Conservation (phyloP, 2,113 vertebrate species). For the Progne subis region DNA sequence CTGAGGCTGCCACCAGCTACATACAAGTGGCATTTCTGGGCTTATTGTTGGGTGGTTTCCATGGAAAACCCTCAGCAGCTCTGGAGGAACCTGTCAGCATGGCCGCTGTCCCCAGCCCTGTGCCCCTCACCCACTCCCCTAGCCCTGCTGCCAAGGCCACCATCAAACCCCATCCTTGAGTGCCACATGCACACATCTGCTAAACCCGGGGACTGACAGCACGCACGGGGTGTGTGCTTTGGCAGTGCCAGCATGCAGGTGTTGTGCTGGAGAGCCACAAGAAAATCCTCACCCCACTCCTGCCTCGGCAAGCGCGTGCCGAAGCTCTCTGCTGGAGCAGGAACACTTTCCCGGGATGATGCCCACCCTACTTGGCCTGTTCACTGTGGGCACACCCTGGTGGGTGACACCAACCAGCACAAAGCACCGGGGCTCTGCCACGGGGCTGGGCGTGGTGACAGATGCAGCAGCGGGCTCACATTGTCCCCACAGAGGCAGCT, state of each 20-base stretch:
- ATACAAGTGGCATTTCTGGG: background rate
- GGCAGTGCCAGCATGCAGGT: accelerated
- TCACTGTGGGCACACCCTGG: background rate
- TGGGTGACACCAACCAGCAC: accelerated
- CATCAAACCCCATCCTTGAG: background rate
- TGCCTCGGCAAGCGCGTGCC: accelerated
- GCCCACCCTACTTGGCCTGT: background rate
- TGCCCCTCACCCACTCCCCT: background rate
- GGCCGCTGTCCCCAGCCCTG: accelerated
- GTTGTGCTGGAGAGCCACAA: too few relatives aligned
- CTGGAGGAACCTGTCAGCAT: background rate
- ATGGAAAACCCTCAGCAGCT: background rate
- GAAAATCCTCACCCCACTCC: background rate
- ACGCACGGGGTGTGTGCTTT: accelerated
- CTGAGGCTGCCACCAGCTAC: background rate
- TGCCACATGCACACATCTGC: background rate
- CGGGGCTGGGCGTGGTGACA: background rate
- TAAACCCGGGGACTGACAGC: too few relatives aligned
- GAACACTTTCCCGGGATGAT: accelerated
- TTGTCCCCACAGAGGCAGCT: background rate
- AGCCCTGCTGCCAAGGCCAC: background rate
- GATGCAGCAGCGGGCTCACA: background rate
- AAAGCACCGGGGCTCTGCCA: accelerated
- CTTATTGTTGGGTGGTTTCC: background rate
- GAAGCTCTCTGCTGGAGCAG: accelerated